These are phyloP conservation scores for Smutsia gigantea DNA, from an alignment of 2,797 vertebrate species.

Conservation along the genomic window DNA sequence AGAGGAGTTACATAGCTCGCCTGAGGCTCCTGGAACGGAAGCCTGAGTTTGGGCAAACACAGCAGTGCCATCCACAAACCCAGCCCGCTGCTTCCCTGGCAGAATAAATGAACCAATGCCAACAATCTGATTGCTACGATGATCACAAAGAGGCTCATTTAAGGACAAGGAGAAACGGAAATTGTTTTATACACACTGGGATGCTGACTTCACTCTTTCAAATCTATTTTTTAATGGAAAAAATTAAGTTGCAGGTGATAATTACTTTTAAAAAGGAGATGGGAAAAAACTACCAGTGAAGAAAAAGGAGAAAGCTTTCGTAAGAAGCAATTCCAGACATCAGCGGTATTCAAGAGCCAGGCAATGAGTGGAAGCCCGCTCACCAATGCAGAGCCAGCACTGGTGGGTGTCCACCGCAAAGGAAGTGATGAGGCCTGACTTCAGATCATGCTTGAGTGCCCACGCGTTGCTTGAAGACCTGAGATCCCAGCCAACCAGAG, in stretches of 20 bases:
- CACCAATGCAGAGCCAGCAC: constrained; percentile 98
- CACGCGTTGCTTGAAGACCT: constrained; percentile 94
- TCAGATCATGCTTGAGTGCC: constrained; percentile 95
- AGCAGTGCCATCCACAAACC: not conserved
- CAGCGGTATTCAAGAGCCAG: not conserved
- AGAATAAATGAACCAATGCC: not conserved
- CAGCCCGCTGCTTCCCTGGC: not conserved
- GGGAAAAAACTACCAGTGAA: not conserved
- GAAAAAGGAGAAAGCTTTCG: not conserved
- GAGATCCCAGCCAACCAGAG: constrained; percentile 97
- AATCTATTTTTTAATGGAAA: constrained; percentile 27
- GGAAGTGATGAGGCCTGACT: constrained; percentile 97
- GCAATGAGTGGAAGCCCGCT: constrained; percentile 41
- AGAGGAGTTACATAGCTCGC: not conserved
- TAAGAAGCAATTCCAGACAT: not conserved
- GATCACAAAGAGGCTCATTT: not conserved
- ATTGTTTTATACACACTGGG: not conserved
- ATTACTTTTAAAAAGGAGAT: not conserved
- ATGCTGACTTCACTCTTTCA: not conserved
- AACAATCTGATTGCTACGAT: not conserved
- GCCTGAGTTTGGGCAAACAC: not conserved
- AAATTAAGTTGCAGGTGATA: not conserved
- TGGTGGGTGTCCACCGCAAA: constrained; percentile 98
- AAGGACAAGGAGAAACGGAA: not conserved
- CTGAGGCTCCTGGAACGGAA: not conserved